These are phyloP conservation scores for Macroteleia sp. DNA, from an alignment of 2,888 invertebrate species.

Conservation along the genomic window DNA sequence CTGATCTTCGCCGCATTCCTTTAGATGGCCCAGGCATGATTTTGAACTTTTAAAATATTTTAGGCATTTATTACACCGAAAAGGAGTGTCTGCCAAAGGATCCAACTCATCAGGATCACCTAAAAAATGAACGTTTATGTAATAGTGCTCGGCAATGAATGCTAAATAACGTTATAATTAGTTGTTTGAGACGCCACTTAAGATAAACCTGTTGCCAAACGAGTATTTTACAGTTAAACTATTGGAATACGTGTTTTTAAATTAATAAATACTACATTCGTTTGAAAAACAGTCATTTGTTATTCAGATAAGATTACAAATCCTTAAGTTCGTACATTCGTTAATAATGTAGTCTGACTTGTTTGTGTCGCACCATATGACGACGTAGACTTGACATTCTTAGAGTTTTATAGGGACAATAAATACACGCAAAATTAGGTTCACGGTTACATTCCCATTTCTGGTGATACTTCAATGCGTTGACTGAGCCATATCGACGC, in stretches of 20 bases:
- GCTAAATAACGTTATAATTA: neutral
- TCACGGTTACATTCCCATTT: constrained; percentile 72
- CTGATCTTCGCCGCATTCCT: constrained; percentile 63
- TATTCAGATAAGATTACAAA: constrained; percentile 24
- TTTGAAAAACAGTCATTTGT: constrained; percentile 11
- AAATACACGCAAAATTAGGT: constrained; percentile 72
- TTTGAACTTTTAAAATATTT: constrained; percentile 67
- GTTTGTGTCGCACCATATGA: constrained; percentile 67
- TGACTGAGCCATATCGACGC: constrained; percentile 69
- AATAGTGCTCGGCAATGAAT: constrained; percentile 22
- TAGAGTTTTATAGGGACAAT: constrained; percentile 74
- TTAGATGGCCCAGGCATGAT: constrained; percentile 62
- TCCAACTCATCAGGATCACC: constrained; percentile 30
- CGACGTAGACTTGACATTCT: constrained; percentile 73
- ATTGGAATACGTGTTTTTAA: constrained; percentile 5
- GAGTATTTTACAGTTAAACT: neutral
- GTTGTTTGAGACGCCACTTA: too few species aligned
- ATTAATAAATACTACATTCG: constrained; percentile 7
- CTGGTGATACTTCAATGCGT: constrained; percentile 71
- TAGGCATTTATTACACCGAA: constrained; percentile 65
- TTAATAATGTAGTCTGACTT: too few species aligned
- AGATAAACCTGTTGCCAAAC: neutral
- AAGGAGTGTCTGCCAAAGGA: constrained; percentile 38
- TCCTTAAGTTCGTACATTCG: too few species aligned
- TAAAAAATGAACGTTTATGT: constrained; percentile 40